Conservation (phyloP, 2,888 invertebrate genomes). For the Incurvaria masculella region DNA sequence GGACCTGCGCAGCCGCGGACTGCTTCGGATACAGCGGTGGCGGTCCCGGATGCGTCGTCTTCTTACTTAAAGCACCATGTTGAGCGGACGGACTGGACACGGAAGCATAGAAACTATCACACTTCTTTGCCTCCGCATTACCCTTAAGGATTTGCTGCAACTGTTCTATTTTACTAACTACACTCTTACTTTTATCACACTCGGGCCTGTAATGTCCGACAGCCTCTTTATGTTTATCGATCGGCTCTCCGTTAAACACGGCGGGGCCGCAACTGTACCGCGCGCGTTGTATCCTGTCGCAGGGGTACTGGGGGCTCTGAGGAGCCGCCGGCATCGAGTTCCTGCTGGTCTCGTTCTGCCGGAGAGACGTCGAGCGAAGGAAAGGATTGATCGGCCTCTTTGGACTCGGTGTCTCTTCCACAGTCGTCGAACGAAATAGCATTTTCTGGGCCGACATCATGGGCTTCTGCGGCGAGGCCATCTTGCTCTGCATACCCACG, state of each 20-base stretch:
- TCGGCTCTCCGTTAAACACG: background rate
- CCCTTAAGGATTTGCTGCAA: background rate
- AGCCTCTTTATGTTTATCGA: slow-evolving; percentile 1
- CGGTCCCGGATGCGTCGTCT: background rate
- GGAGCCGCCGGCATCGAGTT: slow-evolving; percentile 18
- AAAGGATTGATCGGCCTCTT: slow-evolving; percentile 17
- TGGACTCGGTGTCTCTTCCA: slow-evolving; percentile 10
- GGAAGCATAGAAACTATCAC: background rate
- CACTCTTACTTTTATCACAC: slow-evolving; percentile 1
- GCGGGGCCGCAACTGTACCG: background rate
- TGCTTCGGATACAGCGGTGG: slow-evolving; percentile 1
- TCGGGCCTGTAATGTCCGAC: background rate
- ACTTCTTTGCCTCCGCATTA: background rate
- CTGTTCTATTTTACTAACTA: slow-evolving; percentile 1
- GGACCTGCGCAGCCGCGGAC: no score
- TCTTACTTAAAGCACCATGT: background rate
- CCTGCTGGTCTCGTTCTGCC: slow-evolving; percentile 29
- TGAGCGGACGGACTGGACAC: background rate
- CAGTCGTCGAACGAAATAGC: slow-evolving; percentile 11
- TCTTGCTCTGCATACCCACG: background rate
- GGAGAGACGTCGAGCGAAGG: slow-evolving; percentile 16
- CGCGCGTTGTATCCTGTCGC: background rate
- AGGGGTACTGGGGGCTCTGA: background rate
- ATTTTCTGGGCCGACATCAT: slow-evolving; percentile 11
- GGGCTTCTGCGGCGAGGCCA: slow-evolving; percentile 6